Evolutionary conservation across 2,888 invertebrate genomes (phyloP).

Genomic region (Clitarchus hookeri): DNA sequence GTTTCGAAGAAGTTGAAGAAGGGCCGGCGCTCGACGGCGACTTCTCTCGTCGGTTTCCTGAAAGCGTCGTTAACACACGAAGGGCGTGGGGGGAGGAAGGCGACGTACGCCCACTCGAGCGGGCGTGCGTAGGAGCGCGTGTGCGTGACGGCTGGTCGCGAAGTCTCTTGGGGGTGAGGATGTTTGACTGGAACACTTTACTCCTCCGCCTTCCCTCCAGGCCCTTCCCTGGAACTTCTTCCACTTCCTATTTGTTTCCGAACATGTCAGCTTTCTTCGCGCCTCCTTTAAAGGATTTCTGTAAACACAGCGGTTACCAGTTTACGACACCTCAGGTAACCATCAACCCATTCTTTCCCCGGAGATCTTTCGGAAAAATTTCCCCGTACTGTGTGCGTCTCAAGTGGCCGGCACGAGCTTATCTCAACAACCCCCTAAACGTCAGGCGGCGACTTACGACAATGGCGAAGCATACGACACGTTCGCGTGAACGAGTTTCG

Average conservation of each 20-base stretch:
- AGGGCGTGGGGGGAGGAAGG: not conserved
- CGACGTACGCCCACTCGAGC: not conserved
- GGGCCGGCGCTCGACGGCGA: too few relatives aligned
- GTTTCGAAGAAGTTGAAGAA: too few relatives aligned
- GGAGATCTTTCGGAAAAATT: not conserved
- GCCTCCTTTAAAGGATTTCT: not conserved
- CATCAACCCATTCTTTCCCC: not conserved
- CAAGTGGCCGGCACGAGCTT: too few relatives aligned
- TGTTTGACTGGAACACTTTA: not conserved
- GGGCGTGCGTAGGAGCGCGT: not conserved
- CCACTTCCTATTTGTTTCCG: slow-evolving; percentile 5
- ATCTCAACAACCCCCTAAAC: too few relatives aligned
- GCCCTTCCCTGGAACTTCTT: not conserved
- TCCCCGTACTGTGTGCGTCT: too few relatives aligned
- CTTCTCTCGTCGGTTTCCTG: too few relatives aligned
- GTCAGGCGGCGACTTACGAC: too few relatives aligned
- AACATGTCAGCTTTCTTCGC: not conserved
- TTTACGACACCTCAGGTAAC: not conserved
- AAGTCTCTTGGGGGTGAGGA: not conserved
- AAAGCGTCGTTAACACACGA: not conserved
- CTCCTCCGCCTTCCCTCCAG: not conserved
- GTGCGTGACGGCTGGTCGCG: not conserved
- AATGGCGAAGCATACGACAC: too few relatives aligned
- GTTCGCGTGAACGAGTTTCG: too few relatives aligned
- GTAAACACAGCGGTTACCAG: not conserved